phyloP scores from a whole-genome alignment of 37 sponge, comb jelly and placozoan genomes.

The Eunapius fragilis region DNA sequence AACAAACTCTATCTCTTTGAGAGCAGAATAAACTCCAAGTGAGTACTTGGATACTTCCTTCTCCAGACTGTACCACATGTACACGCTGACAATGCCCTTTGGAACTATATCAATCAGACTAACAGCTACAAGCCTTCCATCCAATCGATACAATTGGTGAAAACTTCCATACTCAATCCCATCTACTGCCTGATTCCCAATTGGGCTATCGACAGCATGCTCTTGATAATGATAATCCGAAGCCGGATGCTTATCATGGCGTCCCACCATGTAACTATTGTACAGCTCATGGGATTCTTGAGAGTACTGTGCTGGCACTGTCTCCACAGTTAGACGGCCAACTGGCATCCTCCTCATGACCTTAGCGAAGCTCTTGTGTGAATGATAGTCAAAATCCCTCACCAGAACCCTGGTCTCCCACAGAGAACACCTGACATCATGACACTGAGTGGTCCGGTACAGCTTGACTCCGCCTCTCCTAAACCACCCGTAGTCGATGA shows the following conservation, averaged over 20 bases:
- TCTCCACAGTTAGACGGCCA: constrained; percentile 57
- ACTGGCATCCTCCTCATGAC: constrained; percentile 72
- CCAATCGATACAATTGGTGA: constrained; percentile 85
- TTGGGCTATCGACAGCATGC: constrained; percentile 81
- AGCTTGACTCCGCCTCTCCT: constrained; percentile 91
- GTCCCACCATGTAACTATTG: constrained; percentile 68
- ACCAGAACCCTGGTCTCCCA: constrained; percentile 86
- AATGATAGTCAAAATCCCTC: constrained; percentile 56
- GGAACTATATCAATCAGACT: constrained; percentile 90
- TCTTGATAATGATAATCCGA: constrained; percentile 79
- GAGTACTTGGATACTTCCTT: constrained; percentile 83
- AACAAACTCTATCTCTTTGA: constrained; percentile 88
- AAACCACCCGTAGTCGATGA: constrained; percentile 89
- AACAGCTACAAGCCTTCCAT: constrained; percentile 86
- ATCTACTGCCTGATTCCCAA: constrained; percentile 40
- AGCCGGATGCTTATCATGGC: constrained; percentile 75
- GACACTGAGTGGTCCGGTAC: constrained; percentile 71
- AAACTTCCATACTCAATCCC: constrained; percentile 82
- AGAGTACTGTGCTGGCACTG: constrained; percentile 56
- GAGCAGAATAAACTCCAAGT: constrained; percentile 90
- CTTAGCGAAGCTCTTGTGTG: constrained; percentile 67
- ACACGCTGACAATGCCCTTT: constrained; percentile 87
- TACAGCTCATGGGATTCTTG: constrained; percentile 83
- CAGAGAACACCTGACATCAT: constrained; percentile 68
- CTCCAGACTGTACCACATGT: constrained; percentile 88